phyloP scores from a whole-genome alignment of 2,113 vertebrate species.

The Perca fluviatilis region DNA sequence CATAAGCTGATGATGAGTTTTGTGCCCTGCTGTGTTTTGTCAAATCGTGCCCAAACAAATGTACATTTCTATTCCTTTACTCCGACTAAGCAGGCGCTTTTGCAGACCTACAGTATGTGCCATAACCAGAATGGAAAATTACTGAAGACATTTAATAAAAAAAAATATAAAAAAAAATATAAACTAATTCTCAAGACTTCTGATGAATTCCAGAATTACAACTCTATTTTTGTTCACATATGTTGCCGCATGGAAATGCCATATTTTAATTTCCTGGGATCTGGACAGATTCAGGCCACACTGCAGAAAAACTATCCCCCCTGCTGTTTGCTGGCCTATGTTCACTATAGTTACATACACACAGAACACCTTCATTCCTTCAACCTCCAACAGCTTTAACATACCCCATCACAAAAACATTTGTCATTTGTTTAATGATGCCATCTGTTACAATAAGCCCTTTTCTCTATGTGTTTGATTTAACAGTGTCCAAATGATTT shows the following conservation, averaged over 20 bases:
- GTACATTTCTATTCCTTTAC: constrained; percentile 51
- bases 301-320: constrained; percentile 38
- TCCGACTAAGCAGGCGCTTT: constrained; percentile 1
- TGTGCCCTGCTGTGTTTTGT: constrained; percentile 33
- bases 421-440: constrained; percentile 55
- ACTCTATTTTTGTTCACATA: constrained; percentile 21
- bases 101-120: neutral
- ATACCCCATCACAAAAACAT: constrained; percentile 39
- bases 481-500: constrained; percentile 36
- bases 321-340: constrained; percentile 40
- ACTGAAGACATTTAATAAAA: constrained; percentile 7
- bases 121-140: constrained; percentile 53
- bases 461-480: constrained; percentile 46
- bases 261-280: constrained; percentile 16
- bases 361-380: constrained; percentile 1
- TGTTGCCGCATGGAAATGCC: constrained; percentile 14
- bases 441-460: constrained; percentile 41
- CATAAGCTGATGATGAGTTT: constrained; percentile 32
- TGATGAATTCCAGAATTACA: constrained; percentile 38
- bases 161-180: neutral
- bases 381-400: constrained; percentile 25
- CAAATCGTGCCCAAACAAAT: constrained; percentile 53
- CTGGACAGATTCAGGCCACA: constrained; percentile 31
- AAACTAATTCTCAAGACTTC: neutral
- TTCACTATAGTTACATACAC: constrained; percentile 29